Evolutionary conservation across 1,140 invertebrate species (phyloP).

Genomic region (Sycophila sp.): DNA sequence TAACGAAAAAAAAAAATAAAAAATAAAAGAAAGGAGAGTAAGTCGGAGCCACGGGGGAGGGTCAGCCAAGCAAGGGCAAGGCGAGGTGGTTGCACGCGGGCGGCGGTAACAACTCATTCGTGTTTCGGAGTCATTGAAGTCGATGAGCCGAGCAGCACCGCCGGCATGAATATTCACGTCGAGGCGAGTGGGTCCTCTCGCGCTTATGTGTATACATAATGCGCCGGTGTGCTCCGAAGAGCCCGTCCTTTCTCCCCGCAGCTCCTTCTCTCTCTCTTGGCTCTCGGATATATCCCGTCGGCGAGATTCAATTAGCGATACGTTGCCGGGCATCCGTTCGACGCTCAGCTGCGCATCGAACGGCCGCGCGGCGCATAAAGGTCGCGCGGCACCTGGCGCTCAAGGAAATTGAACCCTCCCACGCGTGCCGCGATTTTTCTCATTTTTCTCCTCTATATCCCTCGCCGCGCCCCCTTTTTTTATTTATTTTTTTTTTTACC

Average conservation of each 20-base stretch:
- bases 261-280: not conserved
- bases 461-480: not conserved
- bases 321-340: conserved; percentile 22
- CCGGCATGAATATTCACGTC: conserved; percentile 8
- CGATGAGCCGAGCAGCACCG: conserved; percentile 2
- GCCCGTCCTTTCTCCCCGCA: not conserved
- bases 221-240: not conserved
- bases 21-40: not conserved
- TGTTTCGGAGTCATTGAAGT: conserved; percentile 27
- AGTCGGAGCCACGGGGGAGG: not conserved
- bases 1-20: not conserved
- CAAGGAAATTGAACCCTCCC: not conserved
- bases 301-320: conserved; percentile 42
- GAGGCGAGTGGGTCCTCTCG: not conserved
- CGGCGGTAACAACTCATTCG: conserved; percentile 32
- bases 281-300: not conserved
- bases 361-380: not conserved
- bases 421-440: not conserved
- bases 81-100: not conserved
- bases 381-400: conserved; percentile 28
- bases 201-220: not conserved
- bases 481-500: not conserved
- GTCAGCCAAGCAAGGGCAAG: conserved; percentile 8
- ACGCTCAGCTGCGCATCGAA: not conserved
- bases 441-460: no score